Conservation (phyloP, 2,797 vertebrate genomes). For the Hybognathus amarus region DNA sequence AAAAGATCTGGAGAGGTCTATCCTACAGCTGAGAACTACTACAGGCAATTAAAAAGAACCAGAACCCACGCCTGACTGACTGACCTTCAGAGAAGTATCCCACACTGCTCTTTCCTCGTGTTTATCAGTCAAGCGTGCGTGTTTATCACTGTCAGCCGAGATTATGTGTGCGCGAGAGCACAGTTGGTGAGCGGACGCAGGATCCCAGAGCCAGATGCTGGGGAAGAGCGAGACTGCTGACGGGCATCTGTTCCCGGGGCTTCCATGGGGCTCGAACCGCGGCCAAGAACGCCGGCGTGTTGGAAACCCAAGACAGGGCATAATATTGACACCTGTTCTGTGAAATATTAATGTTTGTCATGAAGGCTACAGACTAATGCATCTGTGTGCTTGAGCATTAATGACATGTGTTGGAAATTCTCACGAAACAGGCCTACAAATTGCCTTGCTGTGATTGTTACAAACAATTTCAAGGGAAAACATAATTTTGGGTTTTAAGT, state of each 20-base stretch:
- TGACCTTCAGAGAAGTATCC: constrained; percentile 52
- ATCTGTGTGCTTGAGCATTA: constrained; percentile 26
- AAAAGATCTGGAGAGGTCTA: constrained; percentile 12
- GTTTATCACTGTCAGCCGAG: constrained; percentile 56
- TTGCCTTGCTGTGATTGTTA: neutral
- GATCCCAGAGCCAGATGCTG: constrained; percentile 63
- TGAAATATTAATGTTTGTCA: constrained; percentile 57
- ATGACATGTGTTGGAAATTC: constrained; percentile 10
- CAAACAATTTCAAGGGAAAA: neutral
- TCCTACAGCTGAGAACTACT: constrained; percentile 7
- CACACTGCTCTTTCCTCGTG: constrained; percentile 38
- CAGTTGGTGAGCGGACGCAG: constrained; percentile 58
- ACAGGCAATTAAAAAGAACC: constrained; percentile 31
- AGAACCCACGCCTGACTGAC: constrained; percentile 35
- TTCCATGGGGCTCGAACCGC: constrained; percentile 51
- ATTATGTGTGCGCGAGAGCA: constrained; percentile 47
- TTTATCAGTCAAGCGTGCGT: constrained; percentile 54
- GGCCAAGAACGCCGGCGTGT: constrained; percentile 50
- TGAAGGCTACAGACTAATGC: constrained; percentile 41
- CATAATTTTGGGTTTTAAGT: neutral
- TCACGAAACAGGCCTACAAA: neutral
- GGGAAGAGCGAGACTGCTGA: constrained; percentile 57
- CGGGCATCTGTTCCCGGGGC: constrained; percentile 62
- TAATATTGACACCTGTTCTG: constrained; percentile 61
- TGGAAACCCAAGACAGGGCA: constrained; percentile 50